These are phyloP conservation scores for Aplodontia rufa DNA, from an alignment of 2,113 vertebrate species.

Conservation along the genomic window DNA sequence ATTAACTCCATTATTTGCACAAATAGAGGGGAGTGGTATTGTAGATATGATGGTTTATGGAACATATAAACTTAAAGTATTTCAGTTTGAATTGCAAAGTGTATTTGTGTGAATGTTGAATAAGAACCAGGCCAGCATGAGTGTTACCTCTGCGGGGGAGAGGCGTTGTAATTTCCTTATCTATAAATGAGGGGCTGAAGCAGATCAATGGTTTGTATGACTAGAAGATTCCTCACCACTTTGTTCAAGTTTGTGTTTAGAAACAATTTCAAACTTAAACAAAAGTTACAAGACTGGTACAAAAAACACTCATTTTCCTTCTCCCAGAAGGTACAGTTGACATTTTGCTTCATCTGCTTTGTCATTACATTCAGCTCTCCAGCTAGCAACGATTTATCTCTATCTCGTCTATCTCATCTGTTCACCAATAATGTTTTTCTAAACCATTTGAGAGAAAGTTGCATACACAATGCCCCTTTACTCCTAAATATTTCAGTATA, in stretches of 20 bases:
- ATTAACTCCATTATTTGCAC: neutral
- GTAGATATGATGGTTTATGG: neutral
- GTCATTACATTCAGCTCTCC: neutral
- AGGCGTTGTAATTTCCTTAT: neutral
- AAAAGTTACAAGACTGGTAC: neutral
- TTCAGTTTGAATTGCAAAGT: constrained; percentile 17
- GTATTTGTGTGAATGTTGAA: neutral
- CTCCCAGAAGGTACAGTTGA: neutral
- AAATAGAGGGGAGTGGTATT: neutral
- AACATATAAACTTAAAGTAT: neutral
- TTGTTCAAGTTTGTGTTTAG: constrained; percentile 3
- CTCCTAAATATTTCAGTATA: neutral
- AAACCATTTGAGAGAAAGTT: neutral
- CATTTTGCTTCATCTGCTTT: neutral
- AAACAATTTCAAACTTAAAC: constrained; percentile 28
- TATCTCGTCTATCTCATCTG: neutral
- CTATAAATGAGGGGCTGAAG: neutral
- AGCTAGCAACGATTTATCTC: neutral
- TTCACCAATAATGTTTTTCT: neutral
- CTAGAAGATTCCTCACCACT: neutral
- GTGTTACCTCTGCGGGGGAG: neutral
- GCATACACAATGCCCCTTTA: neutral
- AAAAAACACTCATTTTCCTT: neutral
- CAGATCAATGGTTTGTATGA: neutral
- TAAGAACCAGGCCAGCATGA: neutral